Percentiles rank a stretch among this genome's conserved stretches.
phyloP scores from a whole-genome alignment of 92 coral and sea anemone genomes.

The Hydrozoanthus gracilis region DNA sequence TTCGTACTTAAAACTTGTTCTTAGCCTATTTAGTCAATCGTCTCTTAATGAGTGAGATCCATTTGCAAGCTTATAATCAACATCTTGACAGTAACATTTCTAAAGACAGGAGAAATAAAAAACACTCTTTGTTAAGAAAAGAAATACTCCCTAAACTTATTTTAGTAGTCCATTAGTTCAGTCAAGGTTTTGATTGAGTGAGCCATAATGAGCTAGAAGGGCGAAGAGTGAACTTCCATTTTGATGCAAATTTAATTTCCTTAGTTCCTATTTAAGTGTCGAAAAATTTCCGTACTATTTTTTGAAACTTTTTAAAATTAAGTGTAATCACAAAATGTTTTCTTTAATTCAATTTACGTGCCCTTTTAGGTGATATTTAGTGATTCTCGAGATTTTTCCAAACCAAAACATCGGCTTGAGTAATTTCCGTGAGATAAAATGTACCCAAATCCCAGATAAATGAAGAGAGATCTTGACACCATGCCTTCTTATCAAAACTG shows the following conservation, averaged over 20 bases:
- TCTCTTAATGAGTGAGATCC: constrained; percentile 69
- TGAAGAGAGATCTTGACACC: constrained; percentile 18
- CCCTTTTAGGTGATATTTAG: constrained; percentile 34
- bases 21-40: constrained; percentile 60
- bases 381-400: constrained; percentile 49
- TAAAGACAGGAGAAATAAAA: constrained; percentile 64
- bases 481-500: constrained; percentile 4
- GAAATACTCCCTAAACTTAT: constrained; percentile 57
- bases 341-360: constrained; percentile 75
- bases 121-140: constrained; percentile 49
- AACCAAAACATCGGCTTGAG: constrained; percentile 47
- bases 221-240: constrained; percentile 65
- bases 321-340: constrained; percentile 74
- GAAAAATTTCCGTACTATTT: constrained; percentile 70
- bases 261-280: constrained; percentile 65
- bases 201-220: constrained; percentile 73
- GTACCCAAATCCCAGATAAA: constrained; percentile 4
- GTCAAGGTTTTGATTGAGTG: constrained; percentile 72
- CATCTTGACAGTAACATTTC: constrained; percentile 63
- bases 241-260: constrained; percentile 90
- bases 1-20: constrained; percentile 52
- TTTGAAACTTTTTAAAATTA: constrained; percentile 71
- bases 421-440: constrained; percentile 64
- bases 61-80: constrained; percentile 61
- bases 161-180: constrained; percentile 71